These are phyloP conservation scores for Eulemur albifrons DNA, from an alignment of 2,797 vertebrate species.

Conservation along the genomic window DNA sequence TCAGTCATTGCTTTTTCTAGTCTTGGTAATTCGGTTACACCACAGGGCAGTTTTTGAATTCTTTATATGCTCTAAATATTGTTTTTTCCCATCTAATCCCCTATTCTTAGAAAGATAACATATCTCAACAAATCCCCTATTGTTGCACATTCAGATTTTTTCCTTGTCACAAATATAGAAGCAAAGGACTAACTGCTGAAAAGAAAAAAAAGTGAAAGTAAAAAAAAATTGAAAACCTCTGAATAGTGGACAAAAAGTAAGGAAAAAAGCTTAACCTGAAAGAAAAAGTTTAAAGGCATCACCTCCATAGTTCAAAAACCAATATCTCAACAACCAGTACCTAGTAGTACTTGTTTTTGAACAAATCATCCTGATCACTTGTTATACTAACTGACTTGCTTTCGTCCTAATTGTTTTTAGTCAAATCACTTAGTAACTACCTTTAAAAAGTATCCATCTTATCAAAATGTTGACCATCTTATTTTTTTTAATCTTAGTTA, in stretches of 20 bases:
- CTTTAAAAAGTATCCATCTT: not conserved
- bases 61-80: not conserved
- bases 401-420: not conserved
- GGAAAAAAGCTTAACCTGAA: not conserved
- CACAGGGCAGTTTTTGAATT: not conserved
- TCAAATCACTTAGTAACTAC: not conserved
- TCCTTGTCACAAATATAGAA: not conserved
- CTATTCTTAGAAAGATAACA: not conserved
- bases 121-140: not conserved
- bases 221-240: not conserved
- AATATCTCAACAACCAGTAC: not conserved
- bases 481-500: not conserved
- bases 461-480: not conserved
- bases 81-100: not conserved
- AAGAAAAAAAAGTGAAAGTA: not conserved
- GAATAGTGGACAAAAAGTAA: not conserved
- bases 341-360: not conserved
- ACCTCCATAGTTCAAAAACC: not conserved
- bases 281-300: not conserved
- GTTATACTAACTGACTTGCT: constrained; percentile 13
- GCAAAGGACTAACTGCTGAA: not conserved
- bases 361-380: not conserved
- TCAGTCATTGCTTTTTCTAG: not conserved
- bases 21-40: not conserved
- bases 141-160: not conserved